A percentile compares a stretch with the other conserved stretches of the same genome.
These are phyloP conservation scores for Nemurella pictetii DNA, from an alignment of 2,888 invertebrate species.

Conservation along the genomic window DNA sequence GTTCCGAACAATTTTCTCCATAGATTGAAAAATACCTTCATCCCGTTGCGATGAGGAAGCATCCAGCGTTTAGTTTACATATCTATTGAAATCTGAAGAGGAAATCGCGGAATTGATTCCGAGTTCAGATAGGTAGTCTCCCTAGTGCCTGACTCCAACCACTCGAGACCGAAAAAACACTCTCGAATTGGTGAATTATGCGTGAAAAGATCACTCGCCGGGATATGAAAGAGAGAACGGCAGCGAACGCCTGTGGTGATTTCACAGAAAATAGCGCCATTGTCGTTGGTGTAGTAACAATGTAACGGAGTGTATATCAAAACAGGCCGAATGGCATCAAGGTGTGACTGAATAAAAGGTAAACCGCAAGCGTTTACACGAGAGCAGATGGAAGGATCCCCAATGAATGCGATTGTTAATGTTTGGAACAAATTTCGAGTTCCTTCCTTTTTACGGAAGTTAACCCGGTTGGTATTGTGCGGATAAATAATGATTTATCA, in stretches of 20 bases:
- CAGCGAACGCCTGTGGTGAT: not conserved
- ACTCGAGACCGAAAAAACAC: not conserved
- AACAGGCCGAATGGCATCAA: not conserved
- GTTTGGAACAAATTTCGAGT: not conserved
- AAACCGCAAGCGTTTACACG: not conserved
- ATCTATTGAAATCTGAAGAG: not conserved
- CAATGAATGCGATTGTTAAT: not conserved
- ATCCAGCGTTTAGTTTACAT: not conserved
- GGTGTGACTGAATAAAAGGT: not conserved
- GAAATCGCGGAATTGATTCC: not conserved
- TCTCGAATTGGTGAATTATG: not conserved
- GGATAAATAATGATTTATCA: not conserved
- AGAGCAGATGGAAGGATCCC: not conserved
- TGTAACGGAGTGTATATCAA: not conserved
- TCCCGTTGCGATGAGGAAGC: not conserved
- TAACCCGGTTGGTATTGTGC: not conserved
- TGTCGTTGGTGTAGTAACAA: not conserved
- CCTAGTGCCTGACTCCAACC: not conserved
- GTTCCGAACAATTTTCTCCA: not conserved
- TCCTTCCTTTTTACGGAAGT: not conserved
- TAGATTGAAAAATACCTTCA: not conserved
- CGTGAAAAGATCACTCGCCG: not conserved
- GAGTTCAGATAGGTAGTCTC: not conserved
- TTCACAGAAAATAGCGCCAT: not conserved
- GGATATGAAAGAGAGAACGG: not conserved